Base-by-base conservation (phyloP, 1,140 invertebrate genomes). In the Caenorhabditis tropicalis region DNA sequence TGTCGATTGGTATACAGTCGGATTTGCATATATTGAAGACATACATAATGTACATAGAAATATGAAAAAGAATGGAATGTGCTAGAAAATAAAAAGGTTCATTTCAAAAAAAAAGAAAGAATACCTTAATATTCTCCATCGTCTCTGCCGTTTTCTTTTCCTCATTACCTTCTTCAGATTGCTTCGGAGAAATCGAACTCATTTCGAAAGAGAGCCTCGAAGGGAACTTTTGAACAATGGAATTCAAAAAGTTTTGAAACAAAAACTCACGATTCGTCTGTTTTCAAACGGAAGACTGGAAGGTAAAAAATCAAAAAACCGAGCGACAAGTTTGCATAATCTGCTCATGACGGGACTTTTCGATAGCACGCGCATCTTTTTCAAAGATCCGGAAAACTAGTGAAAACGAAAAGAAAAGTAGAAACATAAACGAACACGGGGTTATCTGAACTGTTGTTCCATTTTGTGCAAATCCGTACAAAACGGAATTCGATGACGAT, bases 51-150 rank as follows among this genome's bases (percentile, higher is more conserved):
- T 82, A 24, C 82, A 65, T 0, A 82, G 33, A 31, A 82, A 60
- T 21, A 82, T 58, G 43, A 82, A 82, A 24, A 82, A 70, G 56
- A 82, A 58, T 43, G 82, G 82, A 49, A 82, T 60, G 36, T 82
- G 79, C 79, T 51, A n/a, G 31, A 81, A 81, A n/a, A 15, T 9
- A 5, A 24, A 51, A 31, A 48, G 3, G 27, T 74, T 33, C 2
- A 65, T 33, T 10, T 4, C 16, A 33, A 19, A 36, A 36, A 65
- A 65, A 6, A 29, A 1, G 36, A 19, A 19, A 3, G n/a, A 65
- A 43, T 24, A 74, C 65, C 29, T 74, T 74, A 10, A 74, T 74
- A 15, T 74, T 74, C 36, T 74, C 65, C 65, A 74, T 74, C n/a
- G 33, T 31, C n/a, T n/a, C n/a, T n/a, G n/a, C n/a, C 9, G 29